phyloP scores from a whole-genome alignment of 2,888 invertebrate genomes.

The Acronicta alni region DNA sequence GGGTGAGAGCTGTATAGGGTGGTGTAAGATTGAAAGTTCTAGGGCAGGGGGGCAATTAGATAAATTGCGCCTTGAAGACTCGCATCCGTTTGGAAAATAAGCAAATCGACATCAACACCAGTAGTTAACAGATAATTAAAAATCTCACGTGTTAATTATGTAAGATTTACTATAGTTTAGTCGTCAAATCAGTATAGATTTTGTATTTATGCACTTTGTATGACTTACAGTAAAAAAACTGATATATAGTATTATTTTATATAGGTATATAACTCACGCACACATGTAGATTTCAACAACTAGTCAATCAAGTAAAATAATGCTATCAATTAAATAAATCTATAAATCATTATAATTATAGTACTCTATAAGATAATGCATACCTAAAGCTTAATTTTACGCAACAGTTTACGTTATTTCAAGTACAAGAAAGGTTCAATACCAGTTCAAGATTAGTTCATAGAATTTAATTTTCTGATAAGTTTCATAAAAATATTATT shows the following conservation, averaged over 20 bases:
- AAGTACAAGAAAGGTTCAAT: no score
- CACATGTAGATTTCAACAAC: no score
- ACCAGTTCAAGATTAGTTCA: no score
- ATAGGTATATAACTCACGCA: no score
- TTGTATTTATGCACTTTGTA: no score
- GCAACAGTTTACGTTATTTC: no score
- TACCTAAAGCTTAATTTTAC: no score
- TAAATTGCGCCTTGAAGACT: constrained; percentile 57
- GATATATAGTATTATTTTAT: no score
- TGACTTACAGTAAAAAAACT: no score
- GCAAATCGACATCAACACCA: constrained; percentile 42
- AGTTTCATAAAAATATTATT: constrained; percentile 9
- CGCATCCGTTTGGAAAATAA: constrained; percentile 61
- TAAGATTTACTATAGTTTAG: no score
- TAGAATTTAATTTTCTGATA: not conserved
- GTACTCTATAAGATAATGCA: not conserved
- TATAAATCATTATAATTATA: not conserved
- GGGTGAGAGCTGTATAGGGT: constrained; percentile 37
- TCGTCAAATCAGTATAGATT: no score
- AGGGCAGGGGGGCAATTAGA: constrained; percentile 69
- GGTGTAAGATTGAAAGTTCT: constrained; percentile 68
- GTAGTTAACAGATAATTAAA: not conserved
- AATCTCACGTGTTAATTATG: not conserved
- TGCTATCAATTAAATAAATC: not conserved
- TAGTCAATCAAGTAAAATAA: no score